Percentiles rank a stretch among this genome's conserved stretches.
Conservation (phyloP, 2,113 vertebrate species). For the Ornithorhynchus anatinus region DNA sequence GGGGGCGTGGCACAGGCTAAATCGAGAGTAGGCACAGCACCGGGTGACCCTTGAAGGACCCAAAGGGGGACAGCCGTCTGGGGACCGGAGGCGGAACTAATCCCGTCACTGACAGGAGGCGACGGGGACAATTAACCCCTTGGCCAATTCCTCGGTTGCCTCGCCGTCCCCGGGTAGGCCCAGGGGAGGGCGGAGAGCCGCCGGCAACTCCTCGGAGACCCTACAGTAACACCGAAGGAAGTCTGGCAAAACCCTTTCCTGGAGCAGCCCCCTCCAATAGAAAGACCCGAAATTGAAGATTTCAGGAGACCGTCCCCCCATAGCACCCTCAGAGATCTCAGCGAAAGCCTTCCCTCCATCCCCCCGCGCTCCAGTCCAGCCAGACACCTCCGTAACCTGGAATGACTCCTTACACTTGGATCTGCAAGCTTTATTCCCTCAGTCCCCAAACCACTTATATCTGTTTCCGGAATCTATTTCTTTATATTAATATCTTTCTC, state of each 20-base stretch:
- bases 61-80: no score
- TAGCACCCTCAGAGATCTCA: neutral
- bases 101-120: neutral
- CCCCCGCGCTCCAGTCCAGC: neutral
- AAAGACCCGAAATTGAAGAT: neutral
- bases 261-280: neutral
- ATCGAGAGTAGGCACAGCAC: neutral
- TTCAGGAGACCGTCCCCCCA: neutral
- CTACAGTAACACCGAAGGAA: neutral
- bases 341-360: no score
- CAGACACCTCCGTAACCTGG: neutral
- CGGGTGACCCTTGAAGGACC: fast-evolving
- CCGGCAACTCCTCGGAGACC: neutral
- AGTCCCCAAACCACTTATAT: no score
- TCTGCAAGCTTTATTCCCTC: no score
- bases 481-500: no score
- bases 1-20: neutral
- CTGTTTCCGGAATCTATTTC: no score
- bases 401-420: neutral
- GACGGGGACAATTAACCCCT: neutral
- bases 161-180: neutral
- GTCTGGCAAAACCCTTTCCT: neutral
- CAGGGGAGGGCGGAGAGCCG: neutral
- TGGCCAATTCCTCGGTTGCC: neutral
- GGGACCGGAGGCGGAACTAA: neutral